These are phyloP conservation scores for Gallinago stenura DNA, from an alignment of 2,797 vertebrate genomes.

Conservation along the genomic window DNA sequence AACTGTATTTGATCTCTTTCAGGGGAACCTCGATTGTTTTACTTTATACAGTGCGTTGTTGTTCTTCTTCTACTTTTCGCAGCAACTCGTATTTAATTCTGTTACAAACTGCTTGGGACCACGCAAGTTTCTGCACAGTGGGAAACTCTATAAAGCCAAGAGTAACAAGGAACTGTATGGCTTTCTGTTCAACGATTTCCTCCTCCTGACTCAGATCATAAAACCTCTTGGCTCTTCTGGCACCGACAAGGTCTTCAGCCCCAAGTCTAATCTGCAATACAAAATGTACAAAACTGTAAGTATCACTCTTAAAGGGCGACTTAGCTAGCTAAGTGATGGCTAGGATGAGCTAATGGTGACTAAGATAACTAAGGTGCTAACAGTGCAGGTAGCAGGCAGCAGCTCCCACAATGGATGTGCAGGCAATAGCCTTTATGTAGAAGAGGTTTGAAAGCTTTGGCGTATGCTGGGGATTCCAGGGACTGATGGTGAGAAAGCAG, in stretches of 20 bases:
- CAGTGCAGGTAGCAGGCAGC: background rate
- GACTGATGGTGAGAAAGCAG: background rate
- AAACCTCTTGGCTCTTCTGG: constrained; percentile 93
- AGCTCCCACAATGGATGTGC: background rate
- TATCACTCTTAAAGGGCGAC: background rate
- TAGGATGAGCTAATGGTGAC: background rate
- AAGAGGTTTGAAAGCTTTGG: background rate
- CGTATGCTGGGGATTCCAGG: background rate
- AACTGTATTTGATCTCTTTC: constrained; percentile 63
- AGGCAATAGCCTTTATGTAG: background rate
- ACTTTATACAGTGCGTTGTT: constrained; percentile 70
- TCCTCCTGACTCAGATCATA: constrained; percentile 95
- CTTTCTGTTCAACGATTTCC: constrained; percentile 99
- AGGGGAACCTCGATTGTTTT: constrained; percentile 69
- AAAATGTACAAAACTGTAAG: constrained; percentile 99
- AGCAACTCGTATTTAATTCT: constrained; percentile 99
- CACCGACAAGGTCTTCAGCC: constrained; percentile 95
- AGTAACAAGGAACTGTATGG: constrained; percentile 98
- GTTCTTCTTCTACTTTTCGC: constrained; percentile 71
- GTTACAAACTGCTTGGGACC: constrained; percentile 98
- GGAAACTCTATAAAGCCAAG: constrained; percentile 98
- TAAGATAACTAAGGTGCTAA: background rate
- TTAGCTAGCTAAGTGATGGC: background rate
- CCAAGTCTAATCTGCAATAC: constrained; percentile 96
- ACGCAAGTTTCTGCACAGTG: constrained; percentile 98